A percentile compares a stretch with the other conserved stretches of the same genome.
Conservation (phyloP, 2,113 vertebrate genomes). For the Anhinga anhinga region DNA sequence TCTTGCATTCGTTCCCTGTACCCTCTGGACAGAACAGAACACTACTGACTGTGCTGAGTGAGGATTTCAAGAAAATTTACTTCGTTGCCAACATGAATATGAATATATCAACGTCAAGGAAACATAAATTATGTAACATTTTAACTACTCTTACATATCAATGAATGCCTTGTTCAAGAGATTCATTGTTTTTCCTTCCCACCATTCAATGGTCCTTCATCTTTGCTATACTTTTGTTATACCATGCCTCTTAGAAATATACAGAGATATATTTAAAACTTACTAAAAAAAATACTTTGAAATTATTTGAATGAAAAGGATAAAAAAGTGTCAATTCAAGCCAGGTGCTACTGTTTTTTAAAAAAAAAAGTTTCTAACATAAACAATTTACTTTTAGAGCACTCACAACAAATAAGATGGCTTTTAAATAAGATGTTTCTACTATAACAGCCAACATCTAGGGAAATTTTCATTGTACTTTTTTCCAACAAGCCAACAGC, state of each 20-base stretch:
- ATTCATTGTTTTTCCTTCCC: background rate
- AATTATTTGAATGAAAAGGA: background rate
- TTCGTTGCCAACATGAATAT: background rate
- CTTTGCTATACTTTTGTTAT: background rate
- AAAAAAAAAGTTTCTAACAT: background rate
- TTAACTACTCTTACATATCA: background rate
- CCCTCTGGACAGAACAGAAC: background rate
- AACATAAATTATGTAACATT: background rate
- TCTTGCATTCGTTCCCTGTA: background rate
- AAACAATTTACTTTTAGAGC: background rate
- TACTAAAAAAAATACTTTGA: background rate
- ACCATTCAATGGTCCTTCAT: fast-evolving
- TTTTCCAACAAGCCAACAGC: background rate
- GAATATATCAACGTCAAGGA: background rate
- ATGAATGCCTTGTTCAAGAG: background rate
- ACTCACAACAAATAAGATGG: background rate
- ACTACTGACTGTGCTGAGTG: background rate
- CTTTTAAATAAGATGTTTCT: background rate
- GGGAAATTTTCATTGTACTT: background rate
- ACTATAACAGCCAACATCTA: background rate
- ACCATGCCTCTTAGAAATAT: background rate
- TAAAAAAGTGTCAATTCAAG: background rate
- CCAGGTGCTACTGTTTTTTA: background rate
- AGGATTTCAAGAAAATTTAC: background rate
- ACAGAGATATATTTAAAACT: background rate